These are phyloP conservation scores for Eunapius fragilis DNA, from an alignment of 37 sponge, comb jelly and placozoan species.

Conservation along the genomic window DNA sequence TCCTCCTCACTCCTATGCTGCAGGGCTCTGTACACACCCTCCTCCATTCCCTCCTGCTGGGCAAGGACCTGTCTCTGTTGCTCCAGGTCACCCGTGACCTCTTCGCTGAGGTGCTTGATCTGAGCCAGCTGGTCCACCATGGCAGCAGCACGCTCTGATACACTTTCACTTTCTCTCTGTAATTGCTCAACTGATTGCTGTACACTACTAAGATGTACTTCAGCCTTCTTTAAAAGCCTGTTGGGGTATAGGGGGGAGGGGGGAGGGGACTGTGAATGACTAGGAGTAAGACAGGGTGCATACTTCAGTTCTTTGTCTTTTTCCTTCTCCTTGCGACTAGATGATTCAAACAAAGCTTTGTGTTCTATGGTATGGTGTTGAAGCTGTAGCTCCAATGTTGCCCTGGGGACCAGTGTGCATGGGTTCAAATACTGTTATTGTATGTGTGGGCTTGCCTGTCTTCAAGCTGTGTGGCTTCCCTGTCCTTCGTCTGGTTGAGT, in stretches of 20 bases:
- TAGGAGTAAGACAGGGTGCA: neutral
- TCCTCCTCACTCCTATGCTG: constrained; percentile 31
- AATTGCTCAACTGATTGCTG: constrained; percentile 34
- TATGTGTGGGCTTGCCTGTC: constrained; percentile 31
- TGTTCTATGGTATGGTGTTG: constrained; percentile 53
- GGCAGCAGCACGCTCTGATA: neutral
- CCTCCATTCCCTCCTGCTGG: constrained; percentile 1
- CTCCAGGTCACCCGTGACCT: constrained; percentile 34
- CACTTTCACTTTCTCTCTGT: neutral
- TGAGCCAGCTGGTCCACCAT: constrained; percentile 7
- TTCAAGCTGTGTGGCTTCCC: constrained; percentile 71
- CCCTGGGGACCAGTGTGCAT: constrained; percentile 23
- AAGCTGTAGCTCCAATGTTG: constrained; percentile 65
- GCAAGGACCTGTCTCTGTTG: constrained; percentile 27
- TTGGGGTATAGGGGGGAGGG: too few species aligned
- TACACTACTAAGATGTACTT: constrained; percentile 50
- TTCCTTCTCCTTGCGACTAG: constrained; percentile 46
- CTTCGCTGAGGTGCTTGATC: constrained; percentile 1
- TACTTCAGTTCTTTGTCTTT: constrained; percentile 69
- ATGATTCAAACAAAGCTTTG: constrained; percentile 37
- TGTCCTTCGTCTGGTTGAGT: constrained; percentile 43
- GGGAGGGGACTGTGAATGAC: neutral
- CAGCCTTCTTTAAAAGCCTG: constrained; percentile 62
- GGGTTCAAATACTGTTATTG: neutral
- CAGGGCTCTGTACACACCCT: neutral